Evolutionary conservation across 2,797 vertebrate genomes (phyloP).

Genomic region (Anguilla megastoma): DNA sequence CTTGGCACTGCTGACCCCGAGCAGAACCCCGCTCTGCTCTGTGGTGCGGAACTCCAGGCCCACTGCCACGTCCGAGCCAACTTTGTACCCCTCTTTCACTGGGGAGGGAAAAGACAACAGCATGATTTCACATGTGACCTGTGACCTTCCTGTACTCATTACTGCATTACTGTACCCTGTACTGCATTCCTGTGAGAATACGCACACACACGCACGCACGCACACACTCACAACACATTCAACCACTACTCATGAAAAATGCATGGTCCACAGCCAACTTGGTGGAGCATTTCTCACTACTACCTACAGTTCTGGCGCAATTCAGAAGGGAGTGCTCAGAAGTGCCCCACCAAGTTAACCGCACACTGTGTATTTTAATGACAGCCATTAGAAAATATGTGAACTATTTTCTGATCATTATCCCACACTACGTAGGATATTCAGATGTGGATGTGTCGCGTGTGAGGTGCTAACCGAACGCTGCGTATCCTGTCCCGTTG

Average conservation of each 20-base stretch:
- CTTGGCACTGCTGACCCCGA: conserved; percentile 90
- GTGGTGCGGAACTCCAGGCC: conserved; percentile 85
- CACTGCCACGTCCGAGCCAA: conserved; percentile 83
- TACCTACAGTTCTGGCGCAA: too few relatives aligned
- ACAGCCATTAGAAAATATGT: background rate
- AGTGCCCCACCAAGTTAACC: too few relatives aligned
- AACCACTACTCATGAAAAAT: background rate
- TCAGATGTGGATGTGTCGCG: background rate
- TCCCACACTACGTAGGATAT: background rate
- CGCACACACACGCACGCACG: conserved; percentile 21
- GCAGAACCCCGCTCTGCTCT: conserved; percentile 71
- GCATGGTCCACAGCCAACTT: background rate
- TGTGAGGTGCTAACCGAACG: conserved; percentile 73
- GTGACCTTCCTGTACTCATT: background rate
- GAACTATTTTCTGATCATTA: background rate
- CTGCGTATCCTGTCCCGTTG: conserved; percentile 84
- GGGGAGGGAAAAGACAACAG: conserved; percentile 42
- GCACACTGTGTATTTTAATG: too few relatives aligned
- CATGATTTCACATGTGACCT: background rate
- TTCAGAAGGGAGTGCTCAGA: too few relatives aligned
- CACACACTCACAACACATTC: background rate
- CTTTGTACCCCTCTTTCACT: conserved; percentile 91
- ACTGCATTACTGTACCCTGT: background rate
- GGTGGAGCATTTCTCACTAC: background rate
- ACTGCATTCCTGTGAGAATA: background rate